phyloP scores from a whole-genome alignment of 2,888 invertebrate species.

The Bellardia pandia region DNA sequence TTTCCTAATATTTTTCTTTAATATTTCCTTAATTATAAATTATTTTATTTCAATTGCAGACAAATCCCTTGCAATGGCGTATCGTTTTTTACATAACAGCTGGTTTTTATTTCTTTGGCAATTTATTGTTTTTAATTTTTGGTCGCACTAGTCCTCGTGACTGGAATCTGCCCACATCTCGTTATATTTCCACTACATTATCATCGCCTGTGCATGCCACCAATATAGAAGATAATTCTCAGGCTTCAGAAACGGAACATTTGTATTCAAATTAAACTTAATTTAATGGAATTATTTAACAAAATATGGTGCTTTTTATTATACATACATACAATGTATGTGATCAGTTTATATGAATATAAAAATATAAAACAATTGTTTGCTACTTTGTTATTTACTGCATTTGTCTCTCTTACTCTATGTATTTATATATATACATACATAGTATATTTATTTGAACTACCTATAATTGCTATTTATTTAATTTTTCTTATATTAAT shows the following conservation, averaged over 20 bases:
- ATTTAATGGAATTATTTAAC: slow-evolving; percentile 5
- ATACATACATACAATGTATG: not conserved
- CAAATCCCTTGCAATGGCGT: slow-evolving; percentile 88
- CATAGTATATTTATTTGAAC: slow-evolving; percentile 7
- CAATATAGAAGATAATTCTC: not conserved
- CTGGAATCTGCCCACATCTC: slow-evolving; percentile 87
- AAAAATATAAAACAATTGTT: not conserved
- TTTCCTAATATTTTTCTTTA: slow-evolving; percentile 24
- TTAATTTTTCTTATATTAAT: not conserved
- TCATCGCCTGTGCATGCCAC: slow-evolving; percentile 8
- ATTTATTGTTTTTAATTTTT: slow-evolving; percentile 88
- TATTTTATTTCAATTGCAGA: slow-evolving; percentile 84
- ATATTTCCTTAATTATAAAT: not conserved
- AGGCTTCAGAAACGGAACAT: slow-evolving; percentile 53
- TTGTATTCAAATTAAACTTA: slow-evolving; percentile 51
- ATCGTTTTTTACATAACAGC: slow-evolving; percentile 90
- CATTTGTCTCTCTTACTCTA: not conserved
- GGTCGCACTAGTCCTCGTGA: slow-evolving; percentile 87
- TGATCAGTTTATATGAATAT: slow-evolving; percentile 15
- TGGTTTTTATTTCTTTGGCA: slow-evolving; percentile 88
- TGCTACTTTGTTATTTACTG: not conserved
- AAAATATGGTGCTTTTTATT: slow-evolving; percentile 38
- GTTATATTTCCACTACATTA: slow-evolving; percentile 26
- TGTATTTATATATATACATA: not conserved
- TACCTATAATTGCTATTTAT: slow-evolving; percentile 1